phyloP scores from a whole-genome alignment of 2,113 vertebrate species.

The Myocastor coypus region DNA sequence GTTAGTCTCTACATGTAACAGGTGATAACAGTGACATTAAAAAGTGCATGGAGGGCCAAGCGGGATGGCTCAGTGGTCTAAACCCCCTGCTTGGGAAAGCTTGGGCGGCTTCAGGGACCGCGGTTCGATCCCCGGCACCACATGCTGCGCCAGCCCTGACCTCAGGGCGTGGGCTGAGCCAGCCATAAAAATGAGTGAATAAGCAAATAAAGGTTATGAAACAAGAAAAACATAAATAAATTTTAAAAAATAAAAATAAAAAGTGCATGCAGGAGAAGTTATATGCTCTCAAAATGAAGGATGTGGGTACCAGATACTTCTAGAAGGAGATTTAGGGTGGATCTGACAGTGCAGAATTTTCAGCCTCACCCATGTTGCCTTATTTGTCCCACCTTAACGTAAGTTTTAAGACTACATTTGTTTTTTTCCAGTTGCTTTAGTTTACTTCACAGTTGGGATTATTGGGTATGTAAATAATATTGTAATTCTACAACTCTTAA shows the following conservation, averaged over 20 bases:
- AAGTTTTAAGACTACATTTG: neutral
- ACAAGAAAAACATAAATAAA: too few relatives aligned
- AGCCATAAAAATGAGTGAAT: too few relatives aligned
- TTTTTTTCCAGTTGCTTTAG: neutral
- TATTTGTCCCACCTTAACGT: neutral
- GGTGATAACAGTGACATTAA: neutral
- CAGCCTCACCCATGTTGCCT: neutral
- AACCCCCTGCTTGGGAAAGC: too few relatives aligned
- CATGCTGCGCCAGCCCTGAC: too few relatives aligned
- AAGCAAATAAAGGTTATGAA: too few relatives aligned
- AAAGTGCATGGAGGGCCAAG: neutral
- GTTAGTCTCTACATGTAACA: neutral
- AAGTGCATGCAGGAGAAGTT: neutral
- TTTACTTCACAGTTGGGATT: neutral
- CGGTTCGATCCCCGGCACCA: too few relatives aligned
- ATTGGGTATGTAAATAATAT: neutral
- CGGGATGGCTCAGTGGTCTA: too few relatives aligned
- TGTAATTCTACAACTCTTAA: neutral
- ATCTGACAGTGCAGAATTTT: neutral
- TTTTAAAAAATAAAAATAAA: too few relatives aligned
- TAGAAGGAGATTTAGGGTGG: neutral
- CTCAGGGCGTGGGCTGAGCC: too few relatives aligned
- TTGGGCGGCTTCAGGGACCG: too few relatives aligned
- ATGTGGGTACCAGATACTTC: neutral
- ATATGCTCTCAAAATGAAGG: neutral